Evolutionary conservation across 2,113 vertebrate species (phyloP).

Genomic region (Baryphthengus martii): DNA sequence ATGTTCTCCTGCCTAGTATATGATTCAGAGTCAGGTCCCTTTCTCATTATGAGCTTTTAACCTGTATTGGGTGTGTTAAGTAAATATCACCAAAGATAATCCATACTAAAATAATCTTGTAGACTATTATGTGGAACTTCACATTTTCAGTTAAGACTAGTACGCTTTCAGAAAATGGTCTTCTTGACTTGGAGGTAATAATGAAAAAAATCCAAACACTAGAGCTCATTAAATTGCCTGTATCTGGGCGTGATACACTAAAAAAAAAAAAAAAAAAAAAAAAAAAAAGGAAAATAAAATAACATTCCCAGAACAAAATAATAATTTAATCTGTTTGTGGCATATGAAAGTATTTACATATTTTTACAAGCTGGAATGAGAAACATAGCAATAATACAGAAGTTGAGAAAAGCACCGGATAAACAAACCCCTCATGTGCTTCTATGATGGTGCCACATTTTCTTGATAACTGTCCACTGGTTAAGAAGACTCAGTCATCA

Average conservation of each 20-base stretch:
- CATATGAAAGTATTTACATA: not conserved
- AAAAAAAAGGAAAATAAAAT: not conserved
- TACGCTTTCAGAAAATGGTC: not conserved
- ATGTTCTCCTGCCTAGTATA: not conserved
- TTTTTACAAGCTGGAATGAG: not conserved
- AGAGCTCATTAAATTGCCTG: not conserved
- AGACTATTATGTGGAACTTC: not conserved
- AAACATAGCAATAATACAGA: not conserved
- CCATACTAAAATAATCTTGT: not conserved
- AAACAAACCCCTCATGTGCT: not conserved
- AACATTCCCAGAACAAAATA: not conserved
- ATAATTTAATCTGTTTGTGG: not conserved
- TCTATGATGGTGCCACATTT: not conserved
- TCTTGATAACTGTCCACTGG: not conserved
- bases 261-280: not conserved
- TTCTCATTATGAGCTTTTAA: not conserved
- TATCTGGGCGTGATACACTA: not conserved
- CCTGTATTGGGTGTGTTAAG: not conserved
- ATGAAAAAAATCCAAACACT: not conserved
- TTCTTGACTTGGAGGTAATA: not conserved
- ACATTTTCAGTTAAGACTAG: not conserved
- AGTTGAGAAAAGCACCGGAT: not conserved
- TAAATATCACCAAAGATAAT: conserved; percentile 7
- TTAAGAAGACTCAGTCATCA: not conserved
- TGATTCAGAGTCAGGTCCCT: not conserved